Evolutionary conservation across 2,888 invertebrate genomes (phyloP).

Genomic region (Dasysyrphus tricinctus): DNA sequence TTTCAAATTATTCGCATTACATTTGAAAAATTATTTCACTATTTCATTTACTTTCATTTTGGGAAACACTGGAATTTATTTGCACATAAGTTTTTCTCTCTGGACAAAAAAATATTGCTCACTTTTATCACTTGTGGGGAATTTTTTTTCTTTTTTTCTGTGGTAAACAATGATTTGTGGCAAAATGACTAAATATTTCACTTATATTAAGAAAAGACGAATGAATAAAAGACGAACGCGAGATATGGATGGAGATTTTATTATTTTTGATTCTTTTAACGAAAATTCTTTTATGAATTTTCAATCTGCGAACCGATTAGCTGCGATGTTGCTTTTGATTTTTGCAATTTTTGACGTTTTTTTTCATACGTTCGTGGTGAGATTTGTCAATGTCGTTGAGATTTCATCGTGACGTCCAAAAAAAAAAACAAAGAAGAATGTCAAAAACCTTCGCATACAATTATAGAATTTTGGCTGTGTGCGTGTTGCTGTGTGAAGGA

Average conservation of each 20-base stretch:
- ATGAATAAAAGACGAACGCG: constrained; percentile 46
- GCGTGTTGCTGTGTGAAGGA: constrained; percentile 33
- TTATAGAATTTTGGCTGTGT: background rate
- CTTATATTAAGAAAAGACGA: constrained; percentile 36
- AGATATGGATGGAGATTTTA: constrained; percentile 68
- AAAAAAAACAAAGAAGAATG: constrained; percentile 65
- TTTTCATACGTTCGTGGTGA: constrained; percentile 51
- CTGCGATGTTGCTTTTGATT: constrained; percentile 45
- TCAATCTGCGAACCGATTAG: constrained; percentile 41
- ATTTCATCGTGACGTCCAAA: constrained; percentile 66
- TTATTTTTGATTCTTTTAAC: constrained; percentile 48
- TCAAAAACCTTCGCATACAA: constrained; percentile 72
- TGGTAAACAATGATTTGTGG: constrained; percentile 73
- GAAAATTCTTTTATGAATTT: constrained; percentile 49
- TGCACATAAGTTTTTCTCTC: constrained; percentile 18
- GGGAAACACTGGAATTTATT: constrained; percentile 24
- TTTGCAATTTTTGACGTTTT: constrained; percentile 59
- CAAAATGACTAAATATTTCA: constrained; percentile 49
- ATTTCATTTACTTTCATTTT: constrained; percentile 15
- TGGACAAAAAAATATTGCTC: constrained; percentile 41
- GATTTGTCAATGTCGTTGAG: constrained; percentile 71
- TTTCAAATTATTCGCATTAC: constrained; percentile 7
- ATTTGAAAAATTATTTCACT: constrained; percentile 17
- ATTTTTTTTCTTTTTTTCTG: background rate
- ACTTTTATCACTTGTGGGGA: constrained; percentile 48